Evolutionary conservation across 2,113 vertebrate species (phyloP), one percentile per base, ranked within the genome.

Genomic region (Apteryx mantelli): DNA sequence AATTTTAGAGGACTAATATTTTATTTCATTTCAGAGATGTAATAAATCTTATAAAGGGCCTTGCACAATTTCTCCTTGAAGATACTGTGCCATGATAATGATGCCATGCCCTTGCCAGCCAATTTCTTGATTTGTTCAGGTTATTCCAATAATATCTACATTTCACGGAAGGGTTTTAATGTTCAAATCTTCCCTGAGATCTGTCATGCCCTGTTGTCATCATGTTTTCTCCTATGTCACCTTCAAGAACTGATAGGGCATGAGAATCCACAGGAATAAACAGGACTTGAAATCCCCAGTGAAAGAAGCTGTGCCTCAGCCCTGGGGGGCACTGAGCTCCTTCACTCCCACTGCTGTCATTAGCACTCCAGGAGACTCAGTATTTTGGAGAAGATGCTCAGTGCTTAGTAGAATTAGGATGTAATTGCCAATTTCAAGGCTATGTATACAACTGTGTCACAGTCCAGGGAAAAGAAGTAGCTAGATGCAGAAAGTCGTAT

Each of bases 101-200:
- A 93, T 68, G 34, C 20, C 2, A 2, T 96, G 94, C 75, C 89
- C 94, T 97, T 97, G 91, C 86, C 68, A 95, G 75, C 60, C 71
- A 88, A 93, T 97, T 96, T 92, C 12, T 12, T 84, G 84, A 96
- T 97, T 97, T 92, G 93, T 96, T 96, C 96, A 88, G 93, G 94
- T 97, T 97, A 97, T 96, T 96, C 76, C 94, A 96, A 86, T 97
- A 95, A 88, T 93, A 95, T 95, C 91, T 96, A 93, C 92, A 91
- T 96, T 97, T 97, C 90, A 96, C 0, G 34, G 91, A 69, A 82
- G 76, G 74, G 52, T 94, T 96, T 96, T 96, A 92, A 92, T 88
- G 91, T 95, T 96, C 53, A 97, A 93, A 97, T 93, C 68, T 96
- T 96, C 85, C 77, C 77, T 92, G 91, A 97, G 93, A 96, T 95